phyloP scores from a whole-genome alignment of 2,113 vertebrate species.

The Elgaria multicarinata region DNA sequence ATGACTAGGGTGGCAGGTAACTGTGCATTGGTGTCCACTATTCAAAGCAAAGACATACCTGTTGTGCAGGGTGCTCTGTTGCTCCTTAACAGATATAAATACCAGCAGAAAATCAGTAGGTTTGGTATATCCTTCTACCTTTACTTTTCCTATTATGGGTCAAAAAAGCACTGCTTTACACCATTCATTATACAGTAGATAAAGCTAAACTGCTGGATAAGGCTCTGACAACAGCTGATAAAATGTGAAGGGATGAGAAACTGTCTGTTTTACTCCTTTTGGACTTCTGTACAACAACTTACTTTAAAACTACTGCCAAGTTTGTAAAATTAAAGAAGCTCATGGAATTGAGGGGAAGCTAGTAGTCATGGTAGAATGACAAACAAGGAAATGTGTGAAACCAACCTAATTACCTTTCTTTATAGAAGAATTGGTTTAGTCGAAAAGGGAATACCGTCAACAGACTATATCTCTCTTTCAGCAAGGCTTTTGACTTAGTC shows the following conservation, averaged over 20 bases:
- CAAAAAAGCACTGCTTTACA: background rate
- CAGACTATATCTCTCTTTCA: constrained; percentile 33
- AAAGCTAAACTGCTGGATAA: background rate
- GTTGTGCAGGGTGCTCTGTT: background rate
- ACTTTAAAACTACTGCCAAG: background rate
- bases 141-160: background rate
- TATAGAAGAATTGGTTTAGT: background rate
- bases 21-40: background rate
- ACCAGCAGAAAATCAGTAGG: background rate
- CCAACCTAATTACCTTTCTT: background rate
- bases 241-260: background rate
- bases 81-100: background rate
- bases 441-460: constrained; percentile 24
- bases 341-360: background rate
- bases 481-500: constrained; percentile 31
- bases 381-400: background rate
- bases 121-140: background rate
- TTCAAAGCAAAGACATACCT: background rate
- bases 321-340: background rate
- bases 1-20: background rate
- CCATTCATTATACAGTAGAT: background rate
- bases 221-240: background rate
- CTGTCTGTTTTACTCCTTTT: background rate
- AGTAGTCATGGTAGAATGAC: background rate
- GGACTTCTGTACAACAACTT: background rate